Base-by-base conservation (phyloP, 2,797 vertebrate species). In the Thunnus albacares region DNA sequence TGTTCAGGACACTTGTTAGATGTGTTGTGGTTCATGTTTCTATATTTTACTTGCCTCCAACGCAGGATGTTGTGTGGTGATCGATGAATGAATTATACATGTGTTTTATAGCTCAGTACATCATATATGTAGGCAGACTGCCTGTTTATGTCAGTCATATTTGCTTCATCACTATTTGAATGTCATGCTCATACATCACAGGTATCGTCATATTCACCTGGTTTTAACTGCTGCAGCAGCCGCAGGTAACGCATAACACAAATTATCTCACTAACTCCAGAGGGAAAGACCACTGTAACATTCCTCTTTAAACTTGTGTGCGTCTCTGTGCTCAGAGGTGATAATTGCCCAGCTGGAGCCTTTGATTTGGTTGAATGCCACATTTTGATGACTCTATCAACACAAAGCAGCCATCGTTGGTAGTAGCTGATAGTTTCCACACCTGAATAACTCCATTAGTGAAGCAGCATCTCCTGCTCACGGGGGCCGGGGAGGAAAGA, bases 391-490 rank as follows among this genome's bases (percentile, higher is more conserved):
- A 49, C 59, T 87, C 61, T 63, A 69, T 81, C 58, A 67, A 63
- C 75, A 83, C 64, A 79, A 71, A 82, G 67, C 59, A 71, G 62
- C 12, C n/a, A 47, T 69, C 52, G 35, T 24, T 67, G 17, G 18
- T n/a, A 12, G 20, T 52, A 64, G 45, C 57, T 82, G 60, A 82
- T 6, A 10, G 79, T 78, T 68, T 80, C 35, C 57, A 47, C 79
- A 84, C 75, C 75, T 86, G 81, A 84, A 87, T 80, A 65, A 75
- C 51, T 84, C 71, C 70, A 71, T 80, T 80, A 72, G 74, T 52
- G 73, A 43, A 47, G 72, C 71, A 68, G 57, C 64, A 38, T 62
- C 62, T 47, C 43, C 41, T 2, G 2, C 71, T 41, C 62, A 17
- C 17, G 8, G 22, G 38, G 65, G 60, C 7, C 53, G 38, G 0